These are phyloP conservation scores for Rhagophthalmus giganteus DNA, from an alignment of 2,888 invertebrate species.

Conservation along the genomic window DNA sequence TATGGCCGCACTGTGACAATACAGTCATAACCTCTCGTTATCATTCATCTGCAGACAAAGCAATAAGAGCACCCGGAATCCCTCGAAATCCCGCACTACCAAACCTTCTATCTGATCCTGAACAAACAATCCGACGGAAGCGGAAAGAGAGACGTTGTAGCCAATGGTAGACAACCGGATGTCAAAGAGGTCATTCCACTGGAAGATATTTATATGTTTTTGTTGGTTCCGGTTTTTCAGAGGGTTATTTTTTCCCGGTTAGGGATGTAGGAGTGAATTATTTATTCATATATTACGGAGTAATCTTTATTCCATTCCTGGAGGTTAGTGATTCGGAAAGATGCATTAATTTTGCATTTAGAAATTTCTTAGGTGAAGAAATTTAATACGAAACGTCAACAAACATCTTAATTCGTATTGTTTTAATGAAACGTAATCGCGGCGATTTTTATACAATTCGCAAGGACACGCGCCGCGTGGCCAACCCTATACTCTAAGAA, in stretches of 20 bases:
- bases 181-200: conserved; percentile 52
- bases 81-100: conserved; percentile 36
- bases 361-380: neutral
- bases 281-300: conserved; percentile 46
- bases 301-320: conserved; percentile 25
- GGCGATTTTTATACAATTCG: no score
- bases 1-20: conserved; percentile 49
- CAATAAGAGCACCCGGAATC: conserved; percentile 37
- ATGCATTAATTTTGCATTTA: conserved; percentile 28
- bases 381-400: no score
- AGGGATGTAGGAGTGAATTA: conserved; percentile 43
- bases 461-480: no score
- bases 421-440: no score
- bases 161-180: conserved; percentile 51
- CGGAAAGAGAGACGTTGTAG: conserved; percentile 46
- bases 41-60: conserved; percentile 48
- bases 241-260: conserved; percentile 47
- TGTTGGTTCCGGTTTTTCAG: conserved; percentile 41
- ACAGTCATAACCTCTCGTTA: conserved; percentile 49
- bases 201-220: conserved; percentile 54
- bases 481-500: no score
- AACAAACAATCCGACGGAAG: conserved; percentile 50
- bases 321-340: conserved; percentile 32
- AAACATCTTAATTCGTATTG: no score
- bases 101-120: conserved; percentile 38